Evolutionary conservation across 2,797 vertebrate genomes (phyloP).

Genomic region (Chiloscyllium punctatum): DNA sequence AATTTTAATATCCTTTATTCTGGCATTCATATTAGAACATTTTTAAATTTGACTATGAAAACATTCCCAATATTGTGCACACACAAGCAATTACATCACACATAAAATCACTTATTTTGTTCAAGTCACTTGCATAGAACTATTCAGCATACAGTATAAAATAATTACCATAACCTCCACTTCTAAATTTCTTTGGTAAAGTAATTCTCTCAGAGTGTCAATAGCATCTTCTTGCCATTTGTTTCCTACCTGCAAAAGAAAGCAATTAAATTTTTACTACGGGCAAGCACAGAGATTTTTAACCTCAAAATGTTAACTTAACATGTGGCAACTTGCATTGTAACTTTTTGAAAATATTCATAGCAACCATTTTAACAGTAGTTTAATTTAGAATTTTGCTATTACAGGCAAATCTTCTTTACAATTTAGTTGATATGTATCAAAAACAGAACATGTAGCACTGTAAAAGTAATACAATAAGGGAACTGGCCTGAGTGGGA

Average conservation of each 20-base stretch:
- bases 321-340: not conserved
- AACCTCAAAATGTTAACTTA: not conserved
- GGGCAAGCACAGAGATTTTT: not conserved
- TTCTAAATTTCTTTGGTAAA: conserved; percentile 63
- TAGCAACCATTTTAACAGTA: not conserved
- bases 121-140: not conserved
- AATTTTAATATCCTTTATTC: too few species aligned
- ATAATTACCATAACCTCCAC: conserved; percentile 65
- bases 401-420: not conserved
- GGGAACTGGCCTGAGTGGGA: too few species aligned
- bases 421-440: not conserved
- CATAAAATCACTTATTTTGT: not conserved
- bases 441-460: not conserved
- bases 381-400: not conserved
- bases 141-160: not conserved
- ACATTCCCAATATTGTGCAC: not conserved
- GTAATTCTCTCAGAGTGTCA: conserved; percentile 67
- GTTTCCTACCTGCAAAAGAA: conserved; percentile 61
- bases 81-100: not conserved
- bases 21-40: not conserved
- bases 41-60: too few species aligned
- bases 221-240: conserved; percentile 79
- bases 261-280: not conserved
- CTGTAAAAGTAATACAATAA: too few species aligned
- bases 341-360: not conserved